These are phyloP conservation scores for Melipona bicolor DNA, from an alignment of 2,888 invertebrate species.

Conservation along the genomic window DNA sequence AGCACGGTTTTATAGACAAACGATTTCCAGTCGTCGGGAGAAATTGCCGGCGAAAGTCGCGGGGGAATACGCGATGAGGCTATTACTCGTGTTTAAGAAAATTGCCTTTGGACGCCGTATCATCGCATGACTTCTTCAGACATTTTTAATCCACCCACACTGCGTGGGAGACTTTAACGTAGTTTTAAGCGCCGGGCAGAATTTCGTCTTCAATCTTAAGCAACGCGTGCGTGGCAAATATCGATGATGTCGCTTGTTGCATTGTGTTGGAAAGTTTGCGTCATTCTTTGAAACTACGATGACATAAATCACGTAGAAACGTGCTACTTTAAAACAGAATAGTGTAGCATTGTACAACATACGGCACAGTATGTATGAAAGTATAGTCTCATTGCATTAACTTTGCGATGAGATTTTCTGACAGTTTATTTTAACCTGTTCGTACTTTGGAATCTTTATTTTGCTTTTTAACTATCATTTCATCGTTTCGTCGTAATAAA, in stretches of 20 bases:
- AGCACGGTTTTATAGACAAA: not conserved
- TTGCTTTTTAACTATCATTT: too few species aligned
- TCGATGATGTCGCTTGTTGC: not conserved
- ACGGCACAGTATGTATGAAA: not conserved
- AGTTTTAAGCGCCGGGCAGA: not conserved
- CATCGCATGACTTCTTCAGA: not conserved
- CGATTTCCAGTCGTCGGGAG: not conserved
- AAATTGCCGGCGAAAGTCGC: not conserved
- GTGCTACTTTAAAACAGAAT: not conserved
- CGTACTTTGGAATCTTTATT: too few species aligned
- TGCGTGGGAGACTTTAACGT: not conserved
- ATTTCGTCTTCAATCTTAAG: not conserved
- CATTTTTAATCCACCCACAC: not conserved
- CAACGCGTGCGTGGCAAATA: not conserved
- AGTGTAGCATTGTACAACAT: not conserved
- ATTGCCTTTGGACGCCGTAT: not conserved
- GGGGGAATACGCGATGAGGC: not conserved
- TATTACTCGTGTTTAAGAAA: not conserved
- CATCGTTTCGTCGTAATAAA: too few species aligned
- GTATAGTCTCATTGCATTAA: not conserved
- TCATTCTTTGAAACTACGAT: not conserved
- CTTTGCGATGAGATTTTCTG: not conserved
- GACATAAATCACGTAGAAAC: not conserved
- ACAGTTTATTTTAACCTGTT: not conserved
- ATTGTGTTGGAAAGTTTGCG: too few species aligned